Conservation (phyloP, 35 echinoderm and acorn worm genomes). For the Acanthaster planci region DNA sequence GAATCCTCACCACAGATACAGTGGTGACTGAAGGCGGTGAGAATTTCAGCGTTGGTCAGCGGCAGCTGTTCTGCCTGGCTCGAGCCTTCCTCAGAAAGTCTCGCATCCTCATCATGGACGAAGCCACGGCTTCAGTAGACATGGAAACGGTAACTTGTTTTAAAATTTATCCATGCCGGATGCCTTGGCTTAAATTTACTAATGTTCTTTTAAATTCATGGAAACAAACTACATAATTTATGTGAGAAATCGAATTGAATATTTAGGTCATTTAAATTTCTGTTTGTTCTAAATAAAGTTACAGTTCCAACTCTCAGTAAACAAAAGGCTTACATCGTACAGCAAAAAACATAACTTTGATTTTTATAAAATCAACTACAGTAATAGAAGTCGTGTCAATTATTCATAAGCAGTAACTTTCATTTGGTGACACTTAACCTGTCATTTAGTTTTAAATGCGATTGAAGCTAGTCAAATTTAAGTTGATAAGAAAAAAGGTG, state of each 20-base stretch:
- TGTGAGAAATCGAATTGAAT: no score
- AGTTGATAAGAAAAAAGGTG: no score
- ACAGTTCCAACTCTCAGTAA: background rate
- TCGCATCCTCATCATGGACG: constrained; percentile 39
- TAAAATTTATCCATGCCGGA: background rate
- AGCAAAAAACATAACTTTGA: no score
- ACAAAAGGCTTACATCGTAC: background rate
- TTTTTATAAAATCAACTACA: no score
- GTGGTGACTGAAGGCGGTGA: constrained; percentile 32
- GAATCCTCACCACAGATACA: constrained; percentile 4
- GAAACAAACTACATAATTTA: background rate
- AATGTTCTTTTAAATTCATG: background rate
- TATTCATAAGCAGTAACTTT: no score
- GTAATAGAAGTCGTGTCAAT: no score
- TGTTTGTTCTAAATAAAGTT: background rate
- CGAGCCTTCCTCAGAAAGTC: constrained; percentile 36
- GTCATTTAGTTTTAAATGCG: no score
- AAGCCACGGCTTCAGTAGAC: constrained; percentile 40
- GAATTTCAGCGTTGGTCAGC: constrained; percentile 57
- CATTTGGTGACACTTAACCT: no score
- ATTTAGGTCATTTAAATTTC: no score
- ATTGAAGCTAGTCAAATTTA: no score
- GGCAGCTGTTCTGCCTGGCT: constrained; percentile 53
- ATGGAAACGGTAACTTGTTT: constrained; percentile 45
- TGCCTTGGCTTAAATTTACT: background rate